Base-by-base conservation (phyloP, 2,797 vertebrate species). In the Urocyon cinereoargenteus region DNA sequence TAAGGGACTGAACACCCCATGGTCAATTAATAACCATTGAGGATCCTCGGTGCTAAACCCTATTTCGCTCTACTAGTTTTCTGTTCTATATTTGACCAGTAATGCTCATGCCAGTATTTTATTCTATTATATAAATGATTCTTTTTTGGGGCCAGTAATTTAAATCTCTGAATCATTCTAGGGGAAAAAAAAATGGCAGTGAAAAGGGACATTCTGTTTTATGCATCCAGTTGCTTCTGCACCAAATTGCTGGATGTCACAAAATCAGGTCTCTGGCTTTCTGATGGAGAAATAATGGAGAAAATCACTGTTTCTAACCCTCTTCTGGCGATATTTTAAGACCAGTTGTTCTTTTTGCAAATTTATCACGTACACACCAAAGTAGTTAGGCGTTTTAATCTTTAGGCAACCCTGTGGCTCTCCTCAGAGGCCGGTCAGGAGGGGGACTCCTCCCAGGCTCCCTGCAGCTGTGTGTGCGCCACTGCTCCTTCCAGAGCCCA, bases 81-180 rank as follows among this genome's bases (percentile, higher is more conserved):
- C 49, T 91, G 61, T 90, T 97, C 82, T 93, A 61, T 97, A 91
- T 96, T 97, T 97, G 88, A 79, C 89, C 53, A 91, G 73, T 90
- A 82, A 90, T 96, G 62, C 51, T 84, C 89, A 86, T 81, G 68
- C 31, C 78, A 93, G 82, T 96, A 86, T 90, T 97, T 95, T 94
- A 95, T 96, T 96, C 68, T 96, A 96, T 97, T 97, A 97, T 97
- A 97, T 97, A 97, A 97, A 98, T 88, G 81, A 94, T 93, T 97
- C 94, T 81, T 97, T 97, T 93, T 83, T 36, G 0, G 68, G 87
- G 55, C 72, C 88, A 96, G 88, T 92, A 96, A 97, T 97, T 96
- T 96, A 96, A 97, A 96, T 97, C 92, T 96, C 79, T 97, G 96
- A 98, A 98, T 97, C 86, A 97, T 93, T 92, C 89, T 59, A 55